Base-by-base conservation (phyloP, 2,113 vertebrate genomes). In the Prionailurus bengalensis region DNA sequence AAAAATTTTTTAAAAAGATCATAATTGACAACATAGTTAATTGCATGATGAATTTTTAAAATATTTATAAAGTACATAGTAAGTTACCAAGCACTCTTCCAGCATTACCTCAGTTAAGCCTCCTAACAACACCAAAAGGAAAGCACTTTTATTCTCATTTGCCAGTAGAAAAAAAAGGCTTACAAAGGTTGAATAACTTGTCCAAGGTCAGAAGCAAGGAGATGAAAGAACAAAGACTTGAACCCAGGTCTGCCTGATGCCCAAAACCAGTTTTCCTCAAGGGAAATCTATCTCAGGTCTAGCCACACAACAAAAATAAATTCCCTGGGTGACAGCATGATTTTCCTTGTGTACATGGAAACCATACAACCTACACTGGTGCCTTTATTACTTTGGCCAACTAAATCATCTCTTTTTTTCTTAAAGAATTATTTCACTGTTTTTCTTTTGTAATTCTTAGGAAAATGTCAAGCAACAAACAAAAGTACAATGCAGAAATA, bases 401-500 rank as follows among this genome's bases (percentile, higher is more conserved):
- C 65, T 68, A 70, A 70, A 19, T 63, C 78, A 48, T 84, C 12
- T 61, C 14, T 42, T 68, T 11, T 10, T 29, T 86, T 87, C 58
- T 65, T 11, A 8, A 74, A 65, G 16, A 81, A 17, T 12, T 80
- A 33, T 71, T 73, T 78, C 17, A 17, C 36, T 89, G 71, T 71
- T 92, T 95, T 90, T 51, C 66, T 70, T 70, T 86, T 45, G 3
- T 76, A 81, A 82, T 63, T 42, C 14, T 65, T 70, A 90, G 29
- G 48, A 90, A 95, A 90, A 86, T 39, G 3, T 51, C 25, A 74
- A 81, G 3, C 4, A 73, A 85, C 33, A 88, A 11, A 79, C 65
- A 48, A 91, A 94, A 88, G 63, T 84, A 85, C 10, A 53, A 94
- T 58, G 14, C 13, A 33, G 65, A 58, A 95, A 96, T 79, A 89